Evolutionary conservation across 1,140 invertebrate genomes (phyloP).

Genomic region (Diorhabda carinulata): DNA sequence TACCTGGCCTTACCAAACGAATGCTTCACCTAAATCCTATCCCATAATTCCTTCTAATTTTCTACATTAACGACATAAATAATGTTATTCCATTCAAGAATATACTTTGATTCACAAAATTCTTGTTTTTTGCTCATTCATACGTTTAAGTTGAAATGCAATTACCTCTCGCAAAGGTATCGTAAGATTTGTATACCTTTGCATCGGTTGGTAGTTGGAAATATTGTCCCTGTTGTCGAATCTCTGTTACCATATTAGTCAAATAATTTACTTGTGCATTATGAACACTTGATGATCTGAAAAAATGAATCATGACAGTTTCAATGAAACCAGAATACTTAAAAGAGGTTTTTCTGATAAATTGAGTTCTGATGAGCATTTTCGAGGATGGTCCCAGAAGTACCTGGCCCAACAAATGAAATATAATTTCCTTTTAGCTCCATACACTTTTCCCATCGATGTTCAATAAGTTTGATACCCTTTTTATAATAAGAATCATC

Average conservation of each 20-base stretch:
- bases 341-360: too few relatives aligned
- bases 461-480: too few relatives aligned
- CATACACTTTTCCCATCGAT: too few relatives aligned
- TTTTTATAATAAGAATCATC: too few relatives aligned
- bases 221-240: slow-evolving; percentile 5
- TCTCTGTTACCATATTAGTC: slow-evolving; percentile 1
- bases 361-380: too few relatives aligned
- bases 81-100: not conserved
- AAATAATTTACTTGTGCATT: slow-evolving; percentile 4
- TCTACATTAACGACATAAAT: not conserved
- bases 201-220: slow-evolving; percentile 6
- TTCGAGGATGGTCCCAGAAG: too few relatives aligned
- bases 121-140: not conserved
- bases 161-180: not conserved
- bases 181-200: not conserved
- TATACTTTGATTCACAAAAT: not conserved
- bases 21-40: not conserved
- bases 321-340: too few relatives aligned
- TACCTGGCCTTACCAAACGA: not conserved
- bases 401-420: too few relatives aligned
- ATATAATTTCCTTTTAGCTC: too few relatives aligned
- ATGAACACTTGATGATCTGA: not conserved
- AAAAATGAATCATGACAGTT: not conserved
- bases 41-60: not conserved
- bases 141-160: not conserved